Conservation (phyloP, 2,113 vertebrate species). For the Ctenodactylus gundi region DNA sequence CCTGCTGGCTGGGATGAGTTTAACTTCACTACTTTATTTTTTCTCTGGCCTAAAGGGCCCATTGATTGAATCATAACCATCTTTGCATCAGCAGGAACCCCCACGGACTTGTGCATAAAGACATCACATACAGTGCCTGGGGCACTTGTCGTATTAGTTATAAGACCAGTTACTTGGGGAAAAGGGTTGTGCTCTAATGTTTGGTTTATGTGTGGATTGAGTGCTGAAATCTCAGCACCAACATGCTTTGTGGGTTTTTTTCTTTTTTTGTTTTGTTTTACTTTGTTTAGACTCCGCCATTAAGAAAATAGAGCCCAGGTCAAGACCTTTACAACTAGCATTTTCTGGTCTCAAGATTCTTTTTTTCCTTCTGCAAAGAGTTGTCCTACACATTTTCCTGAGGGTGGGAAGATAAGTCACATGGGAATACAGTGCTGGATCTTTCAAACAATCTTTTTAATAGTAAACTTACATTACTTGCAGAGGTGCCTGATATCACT, state of each 20-base stretch:
- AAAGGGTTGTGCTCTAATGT: not conserved
- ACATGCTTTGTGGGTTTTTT: too few species aligned
- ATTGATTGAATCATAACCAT: not conserved
- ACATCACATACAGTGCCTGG: too few species aligned
- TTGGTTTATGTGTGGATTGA: not conserved
- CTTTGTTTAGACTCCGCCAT: not conserved
- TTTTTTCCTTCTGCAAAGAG: not conserved
- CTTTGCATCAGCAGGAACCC: not conserved
- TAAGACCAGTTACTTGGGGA: not conserved
- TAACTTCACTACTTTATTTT: not conserved
- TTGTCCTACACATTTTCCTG: not conserved
- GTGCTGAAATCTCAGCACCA: too few species aligned
- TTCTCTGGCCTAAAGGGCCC: not conserved
- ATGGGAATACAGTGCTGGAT: not conserved
- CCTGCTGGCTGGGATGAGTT: not conserved
- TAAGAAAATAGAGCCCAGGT: not conserved
- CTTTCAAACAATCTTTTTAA: not conserved
- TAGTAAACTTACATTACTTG: not conserved
- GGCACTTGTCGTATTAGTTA: not conserved
- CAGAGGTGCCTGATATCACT: not conserved
- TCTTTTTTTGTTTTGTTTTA: not conserved
- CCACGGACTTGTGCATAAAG: not conserved
- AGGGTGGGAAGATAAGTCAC: not conserved
- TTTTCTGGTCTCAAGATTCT: not conserved
- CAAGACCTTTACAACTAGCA: not conserved